A percentile compares a stretch with the other conserved stretches of the same genome.
Evolutionary conservation across 1,140 invertebrate genomes (phyloP).

Genomic region (Drosophila ambigua): DNA sequence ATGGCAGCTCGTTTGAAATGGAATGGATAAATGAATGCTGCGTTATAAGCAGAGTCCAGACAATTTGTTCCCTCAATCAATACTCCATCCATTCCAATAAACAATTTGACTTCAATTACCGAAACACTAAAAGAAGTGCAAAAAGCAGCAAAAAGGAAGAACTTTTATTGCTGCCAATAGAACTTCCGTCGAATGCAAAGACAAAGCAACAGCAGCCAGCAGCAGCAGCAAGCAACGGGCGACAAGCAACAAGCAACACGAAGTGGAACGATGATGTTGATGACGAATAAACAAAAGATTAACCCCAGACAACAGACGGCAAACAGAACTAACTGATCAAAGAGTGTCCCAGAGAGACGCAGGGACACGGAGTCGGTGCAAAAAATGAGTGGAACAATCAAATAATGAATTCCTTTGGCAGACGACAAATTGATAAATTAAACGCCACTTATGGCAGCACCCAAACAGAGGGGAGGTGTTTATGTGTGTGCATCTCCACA

Average conservation of each 20-base stretch:
- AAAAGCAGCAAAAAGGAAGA: neutral
- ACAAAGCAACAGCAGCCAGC: slow-evolving; percentile 25
- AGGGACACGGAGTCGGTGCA: slow-evolving; percentile 7
- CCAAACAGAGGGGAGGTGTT: neutral
- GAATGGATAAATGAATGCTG: too few species aligned
- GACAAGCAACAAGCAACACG: slow-evolving; percentile 24
- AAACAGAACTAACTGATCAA: slow-evolving; percentile 38
- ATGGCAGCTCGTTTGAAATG: too few species aligned
- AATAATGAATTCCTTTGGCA: slow-evolving; percentile 80
- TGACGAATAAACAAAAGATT: slow-evolving; percentile 73
- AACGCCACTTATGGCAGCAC: slow-evolving; percentile 70
- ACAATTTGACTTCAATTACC: slow-evolving; percentile 52
- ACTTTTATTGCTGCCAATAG: slow-evolving; percentile 50
- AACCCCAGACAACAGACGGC: slow-evolving; percentile 54
- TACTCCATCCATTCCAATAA: slow-evolving; percentile 28
- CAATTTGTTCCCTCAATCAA: slow-evolving; percentile 18
- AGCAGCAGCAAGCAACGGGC: slow-evolving; percentile 3
- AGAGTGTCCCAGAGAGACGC: neutral
- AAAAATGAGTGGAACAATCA: slow-evolving; percentile 36
- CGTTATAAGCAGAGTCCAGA: neutral
- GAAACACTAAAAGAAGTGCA: slow-evolving; percentile 18
- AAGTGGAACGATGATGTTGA: slow-evolving; percentile 45
- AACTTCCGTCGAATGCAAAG: slow-evolving; percentile 48
- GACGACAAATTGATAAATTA: slow-evolving; percentile 81
- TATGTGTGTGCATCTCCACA: neutral